Evolutionary conservation across 2,113 vertebrate genomes (phyloP).

Genomic region (Eolophus roseicapilla): DNA sequence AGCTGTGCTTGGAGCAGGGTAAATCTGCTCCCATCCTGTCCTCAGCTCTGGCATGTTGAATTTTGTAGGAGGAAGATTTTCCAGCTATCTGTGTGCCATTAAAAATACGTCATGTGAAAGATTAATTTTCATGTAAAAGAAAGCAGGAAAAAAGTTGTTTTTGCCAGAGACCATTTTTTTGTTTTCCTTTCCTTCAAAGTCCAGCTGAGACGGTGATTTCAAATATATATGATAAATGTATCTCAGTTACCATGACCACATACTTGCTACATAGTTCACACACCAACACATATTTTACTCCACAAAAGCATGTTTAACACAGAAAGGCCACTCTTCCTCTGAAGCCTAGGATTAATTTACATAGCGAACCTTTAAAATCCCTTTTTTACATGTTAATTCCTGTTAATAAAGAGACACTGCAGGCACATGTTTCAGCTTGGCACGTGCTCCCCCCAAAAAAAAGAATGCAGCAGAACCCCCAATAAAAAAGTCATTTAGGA

Average conservation of each 20-base stretch:
- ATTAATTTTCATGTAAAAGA: neutral
- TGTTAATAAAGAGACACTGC: neutral
- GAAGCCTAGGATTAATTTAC: neutral
- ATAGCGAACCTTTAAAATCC: neutral
- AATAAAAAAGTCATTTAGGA: neutral
- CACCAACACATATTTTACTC: neutral
- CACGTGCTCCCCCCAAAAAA: neutral
- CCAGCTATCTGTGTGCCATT: neutral
- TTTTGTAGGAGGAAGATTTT: neutral
- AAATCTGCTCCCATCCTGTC: neutral
- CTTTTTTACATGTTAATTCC: neutral
- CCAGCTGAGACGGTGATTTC: neutral
- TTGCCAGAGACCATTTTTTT: neutral
- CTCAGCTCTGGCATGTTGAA: neutral
- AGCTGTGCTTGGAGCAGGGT: neutral
- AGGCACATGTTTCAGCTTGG: neutral
- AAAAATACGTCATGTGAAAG: neutral
- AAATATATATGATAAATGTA: neutral
- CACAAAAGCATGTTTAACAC: neutral
- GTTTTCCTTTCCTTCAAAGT: neutral
- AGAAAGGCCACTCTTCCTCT: neutral
- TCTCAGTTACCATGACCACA: neutral
- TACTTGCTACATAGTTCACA: neutral
- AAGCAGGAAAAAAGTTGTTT: neutral
- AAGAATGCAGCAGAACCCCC: neutral